Conservation (phyloP, 2,113 vertebrate species). For the Micromys minutus region DNA sequence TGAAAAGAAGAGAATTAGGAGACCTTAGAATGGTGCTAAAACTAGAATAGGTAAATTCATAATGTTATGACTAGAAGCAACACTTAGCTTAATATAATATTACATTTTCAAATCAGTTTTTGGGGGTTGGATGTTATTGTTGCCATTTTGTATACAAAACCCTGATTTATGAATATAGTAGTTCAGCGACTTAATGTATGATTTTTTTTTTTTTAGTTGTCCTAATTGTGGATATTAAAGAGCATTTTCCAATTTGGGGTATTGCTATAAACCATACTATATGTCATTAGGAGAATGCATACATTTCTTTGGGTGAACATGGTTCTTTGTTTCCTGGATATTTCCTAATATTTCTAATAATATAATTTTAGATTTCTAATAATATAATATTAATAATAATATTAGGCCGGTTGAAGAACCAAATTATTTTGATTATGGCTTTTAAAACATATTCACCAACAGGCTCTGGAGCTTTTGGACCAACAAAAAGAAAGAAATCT, state of each 20-base stretch:
- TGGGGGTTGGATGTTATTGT: neutral
- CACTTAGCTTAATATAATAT: conserved; percentile 7
- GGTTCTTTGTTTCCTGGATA: neutral
- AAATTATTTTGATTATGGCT: neutral
- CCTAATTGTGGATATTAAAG: neutral
- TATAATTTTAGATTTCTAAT: no score
- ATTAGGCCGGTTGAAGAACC: neutral
- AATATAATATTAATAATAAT: no score
- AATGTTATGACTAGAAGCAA: neutral
- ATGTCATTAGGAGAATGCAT: neutral
- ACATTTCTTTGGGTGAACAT: neutral
- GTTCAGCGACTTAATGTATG: neutral
- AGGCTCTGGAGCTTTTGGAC: neutral
- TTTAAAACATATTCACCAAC: neutral
- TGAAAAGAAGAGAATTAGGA: conserved; percentile 25
- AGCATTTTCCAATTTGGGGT: neutral
- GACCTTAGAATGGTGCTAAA: neutral
- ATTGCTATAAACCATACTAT: neutral
- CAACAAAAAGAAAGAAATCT: neutral
- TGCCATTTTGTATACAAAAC: neutral
- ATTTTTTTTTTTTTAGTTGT: neutral
- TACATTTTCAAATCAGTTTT: conserved; percentile 10
- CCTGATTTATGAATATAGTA: conserved; percentile 8
- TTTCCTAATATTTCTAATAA: no score
- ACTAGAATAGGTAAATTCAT: conserved; percentile 11